Base-by-base conservation (phyloP, 2,888 invertebrate species). In the Cephus sareptanus region DNA sequence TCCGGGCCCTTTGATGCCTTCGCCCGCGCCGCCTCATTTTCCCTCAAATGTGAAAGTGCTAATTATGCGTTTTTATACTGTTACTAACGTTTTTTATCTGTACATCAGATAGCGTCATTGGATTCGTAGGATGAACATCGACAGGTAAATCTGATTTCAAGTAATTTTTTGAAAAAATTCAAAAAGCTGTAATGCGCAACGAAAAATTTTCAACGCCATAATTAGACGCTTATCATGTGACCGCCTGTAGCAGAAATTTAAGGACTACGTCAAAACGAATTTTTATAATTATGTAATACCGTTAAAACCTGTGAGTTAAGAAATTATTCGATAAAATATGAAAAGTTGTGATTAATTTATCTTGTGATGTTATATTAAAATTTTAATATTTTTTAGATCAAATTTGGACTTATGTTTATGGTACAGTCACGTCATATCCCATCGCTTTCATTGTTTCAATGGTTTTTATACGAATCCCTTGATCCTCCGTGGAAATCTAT, bases 21-120 rank as follows among this genome's bases (percentile, higher is more conserved):
- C 84, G 84, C 83, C 79, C 77, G 76, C 77, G 76, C 82, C 81
- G 76, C 79, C 80, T 85, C 83, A 84, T 85, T 84, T 85, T 81
- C 81, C 84, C 82, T 83, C 81, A 81, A 81, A 86, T 82, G 84
- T 84, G 82, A 86, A 85, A 87, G 87, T 88, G 86, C 88, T 89
- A 89, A 89, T 89, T 88, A 88, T 85, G 83, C 83, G 83, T 82
- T 83, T 23, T 56, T 56, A 23, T 23, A 23, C 23, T 15, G 23
- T 56, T 56, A 56, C 23, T 56, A 23, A 56, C 23, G 56, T 23
- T 56, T 56, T 82, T 82, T 84, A 85, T 80, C 80, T 77, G 80
- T 82, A 74, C 79, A 80, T 23, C 23, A 23, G 56, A 56, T 9
- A 56, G 23, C 56, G 56, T 56, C 9, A 56, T 23, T 56, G 23